Evolutionary conservation across 2,797 vertebrate genomes (phyloP).

Genomic region (Enteromius argenteus): DNA sequence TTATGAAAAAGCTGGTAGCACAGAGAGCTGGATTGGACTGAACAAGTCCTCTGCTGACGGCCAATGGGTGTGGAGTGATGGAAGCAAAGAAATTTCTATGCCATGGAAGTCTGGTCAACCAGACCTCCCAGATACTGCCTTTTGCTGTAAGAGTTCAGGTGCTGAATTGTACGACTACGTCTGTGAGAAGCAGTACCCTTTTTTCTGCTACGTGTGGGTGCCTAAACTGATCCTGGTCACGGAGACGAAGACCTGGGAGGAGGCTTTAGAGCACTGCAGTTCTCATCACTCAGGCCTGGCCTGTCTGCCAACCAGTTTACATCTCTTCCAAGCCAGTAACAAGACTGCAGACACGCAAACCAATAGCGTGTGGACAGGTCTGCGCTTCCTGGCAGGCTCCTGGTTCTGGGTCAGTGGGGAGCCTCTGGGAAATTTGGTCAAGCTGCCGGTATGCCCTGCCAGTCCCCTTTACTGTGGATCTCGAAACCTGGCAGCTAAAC

Average conservation of each 20-base stretch:
- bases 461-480: conserved; percentile 17
- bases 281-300: conserved; percentile 14
- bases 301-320: conserved; percentile 5
- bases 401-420: conserved; percentile 42
- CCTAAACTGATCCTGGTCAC: conserved; percentile 4
- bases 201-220: conserved; percentile 32
- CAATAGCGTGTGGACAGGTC: conserved; percentile 31
- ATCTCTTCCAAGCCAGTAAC: neutral
- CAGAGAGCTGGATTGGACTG: conserved; percentile 13
- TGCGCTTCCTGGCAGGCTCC: conserved; percentile 31
- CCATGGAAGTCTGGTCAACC: neutral
- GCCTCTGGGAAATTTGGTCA: neutral
- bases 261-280: conserved; percentile 31
- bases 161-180: rapidly evolving
- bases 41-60: neutral
- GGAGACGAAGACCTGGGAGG: conserved; percentile 25
- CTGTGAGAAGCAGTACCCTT: rapidly evolving
- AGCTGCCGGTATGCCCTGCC: conserved; percentile 8
- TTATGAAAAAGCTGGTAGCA: rapidly evolving
- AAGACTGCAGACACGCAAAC: neutral
- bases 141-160: rapidly evolving
- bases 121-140: rapidly evolving
- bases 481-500: neutral
- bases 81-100: neutral
- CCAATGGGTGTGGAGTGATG: conserved; percentile 16